phyloP scores from a whole-genome alignment of 1,140 invertebrate genomes.

The Ylistrum balloti region DNA sequence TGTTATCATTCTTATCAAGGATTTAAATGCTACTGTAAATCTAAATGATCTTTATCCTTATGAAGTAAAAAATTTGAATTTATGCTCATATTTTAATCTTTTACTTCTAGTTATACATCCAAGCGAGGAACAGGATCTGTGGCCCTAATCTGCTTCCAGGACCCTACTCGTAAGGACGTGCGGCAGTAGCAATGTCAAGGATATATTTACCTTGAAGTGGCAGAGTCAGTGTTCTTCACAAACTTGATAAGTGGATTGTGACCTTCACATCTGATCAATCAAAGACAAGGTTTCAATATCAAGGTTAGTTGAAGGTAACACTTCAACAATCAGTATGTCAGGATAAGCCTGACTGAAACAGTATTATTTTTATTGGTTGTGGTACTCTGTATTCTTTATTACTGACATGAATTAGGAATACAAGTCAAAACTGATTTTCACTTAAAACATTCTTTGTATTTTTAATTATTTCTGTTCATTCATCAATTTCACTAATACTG shows the following conservation, averaged over 20 bases:
- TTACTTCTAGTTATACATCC: constrained; percentile 70
- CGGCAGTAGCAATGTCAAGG: background rate
- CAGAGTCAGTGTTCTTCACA: background rate
- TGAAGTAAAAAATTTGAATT: too few species aligned
- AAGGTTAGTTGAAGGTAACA: background rate
- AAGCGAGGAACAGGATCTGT: constrained; percentile 64
- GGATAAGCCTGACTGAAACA: background rate
- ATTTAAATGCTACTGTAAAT: too few species aligned
- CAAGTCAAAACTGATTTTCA: too few species aligned
- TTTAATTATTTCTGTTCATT: too few species aligned
- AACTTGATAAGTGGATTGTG: background rate
- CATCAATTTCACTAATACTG: too few species aligned
- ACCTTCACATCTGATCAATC: background rate
- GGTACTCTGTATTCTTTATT: background rate
- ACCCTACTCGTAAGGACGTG: constrained; percentile 64
- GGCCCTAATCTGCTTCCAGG: constrained; percentile 76
- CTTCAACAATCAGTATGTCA: background rate
- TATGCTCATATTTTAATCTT: background rate
- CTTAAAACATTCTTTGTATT: too few species aligned
- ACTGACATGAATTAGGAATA: too few species aligned
- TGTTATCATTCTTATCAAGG: too few species aligned
- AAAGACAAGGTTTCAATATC: background rate
- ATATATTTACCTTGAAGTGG: too few species aligned
- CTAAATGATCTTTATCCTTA: too few species aligned
- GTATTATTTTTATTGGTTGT: constrained; percentile 6